Percentiles rank a stretch among this genome's conserved stretches.
Conservation (phyloP, 1,140 invertebrate genomes). For the Platyscapa corneri region DNA sequence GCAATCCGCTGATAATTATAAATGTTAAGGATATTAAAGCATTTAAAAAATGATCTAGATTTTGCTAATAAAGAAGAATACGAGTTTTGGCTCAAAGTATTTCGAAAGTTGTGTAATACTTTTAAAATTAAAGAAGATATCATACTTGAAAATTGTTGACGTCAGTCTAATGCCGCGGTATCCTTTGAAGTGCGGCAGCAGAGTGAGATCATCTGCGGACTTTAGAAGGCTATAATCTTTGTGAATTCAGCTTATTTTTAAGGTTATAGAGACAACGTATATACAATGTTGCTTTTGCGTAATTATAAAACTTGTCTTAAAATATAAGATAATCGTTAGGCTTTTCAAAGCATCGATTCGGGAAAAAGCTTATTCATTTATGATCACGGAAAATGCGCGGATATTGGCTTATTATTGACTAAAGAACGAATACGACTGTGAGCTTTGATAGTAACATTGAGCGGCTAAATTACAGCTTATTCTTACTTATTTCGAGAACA, state of each 20-base stretch:
- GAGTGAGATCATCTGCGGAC: neutral
- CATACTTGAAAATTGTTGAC: conserved; percentile 1
- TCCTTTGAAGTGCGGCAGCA: neutral
- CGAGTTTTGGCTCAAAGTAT: neutral
- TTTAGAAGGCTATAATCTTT: neutral
- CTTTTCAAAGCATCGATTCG: neutral
- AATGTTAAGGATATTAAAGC: neutral
- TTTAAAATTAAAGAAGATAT: neutral
- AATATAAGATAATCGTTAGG: neutral
- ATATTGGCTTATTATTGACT: neutral
- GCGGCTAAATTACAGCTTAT: neutral
- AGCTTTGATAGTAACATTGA: too few relatives aligned
- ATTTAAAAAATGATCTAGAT: neutral
- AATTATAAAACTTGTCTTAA: neutral
- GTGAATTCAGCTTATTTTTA: neutral
- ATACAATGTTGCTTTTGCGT: neutral
- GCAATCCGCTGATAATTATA: neutral
- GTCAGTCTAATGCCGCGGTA: neutral
- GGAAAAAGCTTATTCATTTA: neutral
- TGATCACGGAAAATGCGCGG: neutral
- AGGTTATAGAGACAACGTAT: neutral
- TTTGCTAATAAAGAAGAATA: neutral
- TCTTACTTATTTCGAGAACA: neutral
- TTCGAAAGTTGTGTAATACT: neutral
- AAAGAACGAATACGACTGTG: neutral